Evolutionary conservation across 2,888 invertebrate genomes (phyloP).

Genomic region (Euproctis similis): DNA sequence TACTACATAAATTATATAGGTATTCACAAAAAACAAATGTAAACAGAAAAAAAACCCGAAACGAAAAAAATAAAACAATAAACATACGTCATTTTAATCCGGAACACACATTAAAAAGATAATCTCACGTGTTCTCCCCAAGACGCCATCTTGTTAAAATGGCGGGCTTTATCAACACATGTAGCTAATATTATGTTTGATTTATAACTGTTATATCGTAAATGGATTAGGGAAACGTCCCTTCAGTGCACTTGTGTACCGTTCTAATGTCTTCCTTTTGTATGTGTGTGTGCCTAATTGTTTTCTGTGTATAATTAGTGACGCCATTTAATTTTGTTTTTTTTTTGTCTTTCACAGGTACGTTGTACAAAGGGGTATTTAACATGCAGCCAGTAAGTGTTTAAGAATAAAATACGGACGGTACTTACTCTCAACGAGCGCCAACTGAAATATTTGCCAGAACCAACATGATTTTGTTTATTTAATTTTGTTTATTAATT

Average conservation of each 20-base stretch:
- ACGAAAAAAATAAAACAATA: constrained; percentile 28
- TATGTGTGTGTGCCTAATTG: constrained; percentile 33
- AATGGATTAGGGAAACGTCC: constrained; percentile 69
- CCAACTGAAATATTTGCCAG: no score
- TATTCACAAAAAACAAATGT: constrained; percentile 3
- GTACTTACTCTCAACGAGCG: neutral
- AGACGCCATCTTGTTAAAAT: constrained; percentile 32
- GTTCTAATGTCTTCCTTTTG: constrained; percentile 51
- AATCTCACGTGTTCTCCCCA: constrained; percentile 30
- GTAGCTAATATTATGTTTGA: constrained; percentile 73
- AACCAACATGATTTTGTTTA: no score
- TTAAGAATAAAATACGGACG: neutral
- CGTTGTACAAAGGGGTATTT: constrained; percentile 15
- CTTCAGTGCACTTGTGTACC: constrained; percentile 28
- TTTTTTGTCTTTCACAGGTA: constrained; percentile 65
- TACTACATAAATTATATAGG: constrained; percentile 1
- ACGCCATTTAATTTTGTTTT: constrained; percentile 32
- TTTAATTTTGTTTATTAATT: no score
- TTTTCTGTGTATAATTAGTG: constrained; percentile 43
- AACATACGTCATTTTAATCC: constrained; percentile 47
- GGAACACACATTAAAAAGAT: constrained; percentile 33
- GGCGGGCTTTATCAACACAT: constrained; percentile 63
- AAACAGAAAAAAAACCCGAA: constrained; percentile 10
- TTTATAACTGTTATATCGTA: constrained; percentile 75
- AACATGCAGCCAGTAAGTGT: constrained; percentile 2